Evolutionary conservation across 1,140 invertebrate species (phyloP).

Genomic region (Dysdera silvatica): DNA sequence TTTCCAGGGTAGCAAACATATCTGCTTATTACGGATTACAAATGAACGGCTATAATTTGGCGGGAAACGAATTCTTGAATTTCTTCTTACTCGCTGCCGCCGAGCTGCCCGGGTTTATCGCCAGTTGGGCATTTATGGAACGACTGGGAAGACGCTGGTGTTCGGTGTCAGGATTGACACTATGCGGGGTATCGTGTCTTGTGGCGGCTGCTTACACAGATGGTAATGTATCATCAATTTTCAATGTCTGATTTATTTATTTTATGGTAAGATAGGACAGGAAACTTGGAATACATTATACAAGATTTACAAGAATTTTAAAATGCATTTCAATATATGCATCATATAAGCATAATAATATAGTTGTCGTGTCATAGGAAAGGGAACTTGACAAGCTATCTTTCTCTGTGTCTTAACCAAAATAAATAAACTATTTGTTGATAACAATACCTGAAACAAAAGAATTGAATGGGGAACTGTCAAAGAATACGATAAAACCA

Average conservation of each 20-base stretch:
- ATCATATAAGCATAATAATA: too few species aligned
- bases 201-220: slow-evolving; percentile 49
- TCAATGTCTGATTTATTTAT: slow-evolving; percentile 52
- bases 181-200: slow-evolving; percentile 38
- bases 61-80: slow-evolving; percentile 52
- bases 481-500: too few species aligned
- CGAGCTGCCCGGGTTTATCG: slow-evolving; percentile 28
- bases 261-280: slow-evolving; percentile 43
- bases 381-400: too few species aligned
- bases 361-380: too few species aligned
- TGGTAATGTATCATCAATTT: slow-evolving; percentile 50
- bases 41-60: slow-evolving; percentile 33
- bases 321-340: too few species aligned
- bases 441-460: too few species aligned
- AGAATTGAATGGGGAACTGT: too few species aligned
- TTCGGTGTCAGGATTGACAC: slow-evolving; percentile 31
- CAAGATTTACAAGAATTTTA: too few species aligned
- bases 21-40: slow-evolving; percentile 36
- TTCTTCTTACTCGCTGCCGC: slow-evolving; percentile 51
- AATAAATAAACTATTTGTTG: too few species aligned
- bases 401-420: too few species aligned
- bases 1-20: slow-evolving; percentile 15
- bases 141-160: slow-evolving; percentile 38
- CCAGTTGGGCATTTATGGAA: slow-evolving; percentile 32
- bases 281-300: too few species aligned